These are phyloP conservation scores for Zaprionus africanus DNA, from an alignment of 1,140 invertebrate genomes.

Conservation along the genomic window DNA sequence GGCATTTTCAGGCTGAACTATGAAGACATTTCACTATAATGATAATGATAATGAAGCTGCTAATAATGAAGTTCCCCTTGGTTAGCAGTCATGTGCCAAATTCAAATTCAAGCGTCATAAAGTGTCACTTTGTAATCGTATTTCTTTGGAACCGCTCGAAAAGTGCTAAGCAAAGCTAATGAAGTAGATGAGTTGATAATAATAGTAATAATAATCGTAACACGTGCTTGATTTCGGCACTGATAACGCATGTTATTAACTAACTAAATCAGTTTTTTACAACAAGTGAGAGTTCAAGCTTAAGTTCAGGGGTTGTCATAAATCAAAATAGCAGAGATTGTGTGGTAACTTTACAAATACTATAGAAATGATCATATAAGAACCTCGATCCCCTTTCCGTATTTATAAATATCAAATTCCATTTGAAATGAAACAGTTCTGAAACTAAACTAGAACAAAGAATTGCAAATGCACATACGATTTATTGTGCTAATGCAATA, in stretches of 20 bases:
- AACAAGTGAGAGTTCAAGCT: too few species aligned
- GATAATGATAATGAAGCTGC: slow-evolving; percentile 5
- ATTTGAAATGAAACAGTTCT: not conserved
- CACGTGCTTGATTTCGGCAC: slow-evolving; percentile 5
- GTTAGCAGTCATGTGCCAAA: slow-evolving; percentile 46
- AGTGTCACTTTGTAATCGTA: slow-evolving; percentile 12
- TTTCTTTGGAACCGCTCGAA: slow-evolving; percentile 32
- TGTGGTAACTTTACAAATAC: too few species aligned
- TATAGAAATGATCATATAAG: too few species aligned
- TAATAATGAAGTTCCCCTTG: slow-evolving; percentile 5
- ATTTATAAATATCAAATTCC: not conserved
- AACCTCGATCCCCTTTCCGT: not conserved
- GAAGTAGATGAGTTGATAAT: slow-evolving; percentile 23
- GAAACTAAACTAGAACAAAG: slow-evolving; percentile 12
- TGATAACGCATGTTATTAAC: not conserved
- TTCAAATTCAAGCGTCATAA: slow-evolving; percentile 33
- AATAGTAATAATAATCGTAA: not conserved
- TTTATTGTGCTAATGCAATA: not conserved
- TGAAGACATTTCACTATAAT: slow-evolving; percentile 22
- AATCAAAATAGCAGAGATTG: too few species aligned
- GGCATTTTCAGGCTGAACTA: slow-evolving; percentile 23
- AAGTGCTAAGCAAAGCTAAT: slow-evolving; percentile 49
- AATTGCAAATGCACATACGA: slow-evolving; percentile 10
- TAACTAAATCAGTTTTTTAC: too few species aligned
- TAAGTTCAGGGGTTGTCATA: too few species aligned